These are phyloP conservation scores for Spermophilus dauricus DNA, from an alignment of 2,113 vertebrate genomes.

Conservation along the genomic window DNA sequence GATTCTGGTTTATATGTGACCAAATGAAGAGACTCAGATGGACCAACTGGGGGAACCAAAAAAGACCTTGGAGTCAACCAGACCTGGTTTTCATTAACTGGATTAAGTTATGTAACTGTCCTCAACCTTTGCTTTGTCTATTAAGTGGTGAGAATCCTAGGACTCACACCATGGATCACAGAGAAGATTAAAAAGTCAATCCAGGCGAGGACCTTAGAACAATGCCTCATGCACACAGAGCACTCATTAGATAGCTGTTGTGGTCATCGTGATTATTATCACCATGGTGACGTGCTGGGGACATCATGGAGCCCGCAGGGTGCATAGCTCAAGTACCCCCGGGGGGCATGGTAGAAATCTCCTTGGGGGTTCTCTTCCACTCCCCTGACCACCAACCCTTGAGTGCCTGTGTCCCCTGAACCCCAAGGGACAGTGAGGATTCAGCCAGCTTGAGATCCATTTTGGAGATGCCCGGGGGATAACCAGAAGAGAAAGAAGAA, in stretches of 20 bases:
- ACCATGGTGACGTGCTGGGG: not conserved
- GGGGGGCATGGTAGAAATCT: not conserved
- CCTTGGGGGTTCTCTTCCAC: not conserved
- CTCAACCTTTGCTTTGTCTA: not conserved
- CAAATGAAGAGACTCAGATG: not conserved
- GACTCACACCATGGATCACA: too few species aligned
- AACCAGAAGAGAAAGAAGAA: not conserved
- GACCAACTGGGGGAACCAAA: not conserved
- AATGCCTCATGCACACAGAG: too few species aligned
- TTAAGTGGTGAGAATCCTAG: not conserved
- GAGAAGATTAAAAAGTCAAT: not conserved
- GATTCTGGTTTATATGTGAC: not conserved
- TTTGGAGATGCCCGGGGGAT: not conserved
- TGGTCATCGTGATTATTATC: not conserved
- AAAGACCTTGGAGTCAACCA: not conserved
- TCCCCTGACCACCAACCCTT: rapidly evolving
- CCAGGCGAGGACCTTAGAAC: not conserved
- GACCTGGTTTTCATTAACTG: not conserved
- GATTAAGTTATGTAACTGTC: not conserved
- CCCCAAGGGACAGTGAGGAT: not conserved
- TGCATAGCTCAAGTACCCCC: not conserved
- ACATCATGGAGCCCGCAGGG: not conserved
- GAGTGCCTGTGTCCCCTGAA: not conserved
- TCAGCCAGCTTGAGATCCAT: not conserved
- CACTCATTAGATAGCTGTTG: not conserved